Conservation (phyloP, 2,888 invertebrate genomes). For the Octonoba sinensis region DNA sequence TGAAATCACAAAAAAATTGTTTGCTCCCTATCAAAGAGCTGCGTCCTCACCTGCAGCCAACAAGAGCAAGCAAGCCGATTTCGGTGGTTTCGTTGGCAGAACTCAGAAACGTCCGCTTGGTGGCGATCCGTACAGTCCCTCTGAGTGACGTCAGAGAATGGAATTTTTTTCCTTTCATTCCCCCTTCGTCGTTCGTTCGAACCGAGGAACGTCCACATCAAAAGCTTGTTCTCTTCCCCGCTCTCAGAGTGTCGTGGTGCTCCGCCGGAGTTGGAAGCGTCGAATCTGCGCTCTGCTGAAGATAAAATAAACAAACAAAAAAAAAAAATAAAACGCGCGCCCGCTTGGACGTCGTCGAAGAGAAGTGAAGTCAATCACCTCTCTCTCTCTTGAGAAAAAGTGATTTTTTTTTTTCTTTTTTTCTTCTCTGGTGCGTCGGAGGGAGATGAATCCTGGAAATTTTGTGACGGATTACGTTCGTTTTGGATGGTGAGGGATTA, state of each 20-base stretch:
- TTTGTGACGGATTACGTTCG: constrained; percentile 39
- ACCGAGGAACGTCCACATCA: constrained; percentile 21
- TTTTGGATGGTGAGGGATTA: constrained; percentile 20
- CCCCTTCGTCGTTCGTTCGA: constrained; percentile 10
- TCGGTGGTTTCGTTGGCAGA: no score
- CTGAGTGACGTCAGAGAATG: constrained; percentile 45
- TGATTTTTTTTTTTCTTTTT: no score
- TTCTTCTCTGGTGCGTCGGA: no score
- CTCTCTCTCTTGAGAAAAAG: background rate
- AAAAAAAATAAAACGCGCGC: constrained; percentile 15
- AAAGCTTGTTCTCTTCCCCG: constrained; percentile 8
- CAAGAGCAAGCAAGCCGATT: no score
- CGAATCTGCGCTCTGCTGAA: constrained; percentile 5
- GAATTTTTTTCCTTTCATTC: constrained; percentile 42
- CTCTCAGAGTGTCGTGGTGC: constrained; percentile 50
- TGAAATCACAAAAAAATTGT: no score
- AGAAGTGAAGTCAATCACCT: constrained; percentile 53
- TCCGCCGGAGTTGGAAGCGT: constrained; percentile 26
- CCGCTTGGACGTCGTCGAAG: constrained; percentile 4
- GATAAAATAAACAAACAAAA: constrained; percentile 14
- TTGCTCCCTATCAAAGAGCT: no score
- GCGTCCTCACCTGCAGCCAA: no score
- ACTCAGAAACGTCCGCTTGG: constrained; percentile 26
- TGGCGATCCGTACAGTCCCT: constrained; percentile 48
- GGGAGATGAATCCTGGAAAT: background rate